A percentile compares a stretch with the other conserved stretches of the same genome.
Evolutionary conservation across 2,888 invertebrate species (phyloP).

Genomic region (Axea sp.): DNA sequence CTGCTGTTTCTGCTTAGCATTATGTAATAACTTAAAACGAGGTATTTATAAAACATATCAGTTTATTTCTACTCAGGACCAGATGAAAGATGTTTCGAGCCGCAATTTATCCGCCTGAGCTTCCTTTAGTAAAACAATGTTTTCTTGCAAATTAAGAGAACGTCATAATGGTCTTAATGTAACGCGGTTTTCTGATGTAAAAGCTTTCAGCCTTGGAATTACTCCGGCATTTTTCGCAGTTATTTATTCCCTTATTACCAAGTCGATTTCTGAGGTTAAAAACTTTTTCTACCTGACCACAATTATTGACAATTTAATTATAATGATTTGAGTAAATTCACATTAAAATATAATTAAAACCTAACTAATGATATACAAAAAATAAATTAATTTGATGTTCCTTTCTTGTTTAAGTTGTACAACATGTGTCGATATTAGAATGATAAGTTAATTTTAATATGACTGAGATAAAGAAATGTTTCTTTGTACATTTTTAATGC

Average conservation of each 20-base stretch:
- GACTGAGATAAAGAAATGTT: neutral
- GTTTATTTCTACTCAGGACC: slow-evolving; percentile 38
- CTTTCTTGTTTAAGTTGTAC: too few species aligned
- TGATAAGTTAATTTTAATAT: slow-evolving; percentile 11
- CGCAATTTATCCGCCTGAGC: slow-evolving; percentile 46
- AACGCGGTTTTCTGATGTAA: slow-evolving; percentile 56
- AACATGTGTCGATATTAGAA: slow-evolving; percentile 8
- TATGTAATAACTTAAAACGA: slow-evolving; percentile 24
- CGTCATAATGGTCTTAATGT: slow-evolving; percentile 76
- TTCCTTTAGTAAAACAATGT: slow-evolving; percentile 65
- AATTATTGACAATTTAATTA: slow-evolving; percentile 29
- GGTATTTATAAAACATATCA: slow-evolving; percentile 43
- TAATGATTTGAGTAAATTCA: slow-evolving; percentile 1
- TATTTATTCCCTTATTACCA: slow-evolving; percentile 76
- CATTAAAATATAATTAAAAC: slow-evolving; percentile 7
- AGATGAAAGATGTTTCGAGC: slow-evolving; percentile 52
- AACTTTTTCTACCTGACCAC: slow-evolving; percentile 48
- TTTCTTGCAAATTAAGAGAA: slow-evolving; percentile 77
- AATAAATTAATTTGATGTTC: slow-evolving; percentile 16
- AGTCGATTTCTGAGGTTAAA: slow-evolving; percentile 53
- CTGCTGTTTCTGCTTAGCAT: slow-evolving; percentile 14
- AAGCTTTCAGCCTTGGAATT: slow-evolving; percentile 71
- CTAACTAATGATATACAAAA: neutral
- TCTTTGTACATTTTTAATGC: neutral
- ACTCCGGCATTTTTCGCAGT: slow-evolving; percentile 75